phyloP scores from a whole-genome alignment of 2,888 invertebrate species.

The Parnassius orleans region DNA sequence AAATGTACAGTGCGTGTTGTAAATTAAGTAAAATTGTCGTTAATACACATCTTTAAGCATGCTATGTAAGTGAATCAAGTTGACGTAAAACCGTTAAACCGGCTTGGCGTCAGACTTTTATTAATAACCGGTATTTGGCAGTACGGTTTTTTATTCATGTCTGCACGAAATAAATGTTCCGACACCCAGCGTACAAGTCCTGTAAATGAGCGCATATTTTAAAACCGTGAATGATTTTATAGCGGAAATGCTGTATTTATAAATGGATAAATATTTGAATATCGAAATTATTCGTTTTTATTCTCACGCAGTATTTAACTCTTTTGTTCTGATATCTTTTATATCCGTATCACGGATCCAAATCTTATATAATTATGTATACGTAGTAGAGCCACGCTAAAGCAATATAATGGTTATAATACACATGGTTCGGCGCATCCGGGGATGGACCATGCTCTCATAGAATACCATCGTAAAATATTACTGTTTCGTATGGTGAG shows the following conservation, averaged over 20 bases:
- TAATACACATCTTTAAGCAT: neutral
- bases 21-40: neutral
- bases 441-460: too few relatives aligned
- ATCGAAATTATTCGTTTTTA: too few relatives aligned
- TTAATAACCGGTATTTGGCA: conserved; percentile 22
- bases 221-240: conserved; percentile 3
- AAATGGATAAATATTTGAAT: neutral
- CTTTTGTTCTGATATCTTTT: too few relatives aligned
- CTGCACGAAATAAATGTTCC: conserved; percentile 8
- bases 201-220: conserved; percentile 17
- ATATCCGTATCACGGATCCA: too few relatives aligned
- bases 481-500: too few relatives aligned
- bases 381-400: too few relatives aligned
- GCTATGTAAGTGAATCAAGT: conserved; percentile 9
- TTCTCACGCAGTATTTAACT: too few relatives aligned
- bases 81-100: conserved; percentile 20
- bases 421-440: too few relatives aligned
- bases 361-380: too few relatives aligned
- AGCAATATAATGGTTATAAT: too few relatives aligned
- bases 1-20: too few relatives aligned
- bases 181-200: conserved; percentile 13
- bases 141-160: conserved; percentile 9
- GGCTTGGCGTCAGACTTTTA: conserved; percentile 9
- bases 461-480: too few relatives aligned
- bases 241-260: conserved; percentile 4